Percentiles rank a stretch among this genome's conserved stretches.
Conservation (phyloP, 2,888 invertebrate genomes). For the Melanostoma mellinum region DNA sequence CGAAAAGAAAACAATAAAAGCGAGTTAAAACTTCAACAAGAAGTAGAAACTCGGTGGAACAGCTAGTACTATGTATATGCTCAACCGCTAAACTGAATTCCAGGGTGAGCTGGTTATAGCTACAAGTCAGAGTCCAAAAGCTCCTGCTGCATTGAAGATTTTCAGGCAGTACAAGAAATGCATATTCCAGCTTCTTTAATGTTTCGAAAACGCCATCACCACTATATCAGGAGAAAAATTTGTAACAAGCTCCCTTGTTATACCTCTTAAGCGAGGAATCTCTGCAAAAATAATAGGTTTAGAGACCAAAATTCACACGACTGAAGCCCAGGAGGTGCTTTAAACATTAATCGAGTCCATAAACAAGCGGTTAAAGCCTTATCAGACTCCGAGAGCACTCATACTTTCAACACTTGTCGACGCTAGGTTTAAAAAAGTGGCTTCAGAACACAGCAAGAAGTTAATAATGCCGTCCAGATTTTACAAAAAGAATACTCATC, state of each 20-base stretch:
- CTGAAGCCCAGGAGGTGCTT: neutral
- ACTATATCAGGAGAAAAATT: neutral
- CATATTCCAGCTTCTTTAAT: neutral
- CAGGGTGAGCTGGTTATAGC: neutral
- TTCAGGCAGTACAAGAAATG: neutral
- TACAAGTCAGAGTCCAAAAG: neutral
- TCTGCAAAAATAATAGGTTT: too few relatives aligned
- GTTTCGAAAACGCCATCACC: neutral
- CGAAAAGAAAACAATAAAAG: neutral
- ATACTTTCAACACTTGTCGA: neutral
- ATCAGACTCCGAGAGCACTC: neutral
- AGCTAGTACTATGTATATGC: constrained; percentile 11
- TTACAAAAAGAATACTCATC: neutral
- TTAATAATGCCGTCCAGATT: neutral
- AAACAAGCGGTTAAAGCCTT: neutral
- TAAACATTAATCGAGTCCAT: neutral
- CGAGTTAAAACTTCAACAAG: neutral
- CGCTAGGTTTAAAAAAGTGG: too few relatives aligned
- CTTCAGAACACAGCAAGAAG: too few relatives aligned
- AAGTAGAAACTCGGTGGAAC: neutral
- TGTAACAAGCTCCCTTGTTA: neutral
- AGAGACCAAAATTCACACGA: neutral
- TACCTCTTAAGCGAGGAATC: neutral
- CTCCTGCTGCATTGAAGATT: neutral
- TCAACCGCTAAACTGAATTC: neutral